Conservation (phyloP, 2,888 invertebrate genomes). For the Cyclophora punctaria region DNA sequence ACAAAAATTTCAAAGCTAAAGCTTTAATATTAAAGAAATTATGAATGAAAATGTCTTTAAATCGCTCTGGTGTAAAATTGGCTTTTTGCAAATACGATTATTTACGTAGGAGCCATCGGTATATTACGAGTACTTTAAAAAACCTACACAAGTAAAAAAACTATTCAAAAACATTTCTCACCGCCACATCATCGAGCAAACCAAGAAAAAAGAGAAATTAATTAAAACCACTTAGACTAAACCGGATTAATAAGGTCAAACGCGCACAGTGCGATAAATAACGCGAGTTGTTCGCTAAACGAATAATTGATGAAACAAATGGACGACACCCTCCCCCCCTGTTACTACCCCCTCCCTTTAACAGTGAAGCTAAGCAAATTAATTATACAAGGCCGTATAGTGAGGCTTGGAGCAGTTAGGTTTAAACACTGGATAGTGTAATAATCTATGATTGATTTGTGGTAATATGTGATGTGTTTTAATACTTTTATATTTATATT, state of each 20-base stretch:
- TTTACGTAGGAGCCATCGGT: too few relatives aligned
- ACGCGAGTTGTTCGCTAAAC: constrained; percentile 36
- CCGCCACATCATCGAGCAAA: constrained; percentile 2
- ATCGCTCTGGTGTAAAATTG: too few relatives aligned
- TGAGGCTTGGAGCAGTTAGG: constrained; percentile 8
- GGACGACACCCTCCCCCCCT: constrained; percentile 20
- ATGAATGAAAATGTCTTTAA: too few relatives aligned
- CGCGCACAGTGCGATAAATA: constrained; percentile 38
- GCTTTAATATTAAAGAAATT: too few relatives aligned
- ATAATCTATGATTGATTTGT: constrained; percentile 5
- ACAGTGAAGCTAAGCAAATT: constrained; percentile 37
- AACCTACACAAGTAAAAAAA: neutral
- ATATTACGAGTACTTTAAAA: neutral
- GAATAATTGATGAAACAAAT: constrained; percentile 63
- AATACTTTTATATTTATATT: too few relatives aligned
- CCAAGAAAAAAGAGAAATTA: constrained; percentile 16
- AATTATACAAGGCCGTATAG: constrained; percentile 29
- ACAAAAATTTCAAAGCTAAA: too few relatives aligned
- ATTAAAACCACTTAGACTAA: constrained; percentile 33
- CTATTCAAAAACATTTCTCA: neutral
- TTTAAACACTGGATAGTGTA: constrained; percentile 13
- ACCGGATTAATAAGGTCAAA: constrained; percentile 43
- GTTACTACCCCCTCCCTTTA: constrained; percentile 9
- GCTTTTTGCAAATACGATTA: too few relatives aligned
- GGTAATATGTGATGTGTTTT: too few relatives aligned